These are phyloP conservation scores for Hycleus cichorii DNA, from an alignment of 1,140 invertebrate species.

Conservation along the genomic window DNA sequence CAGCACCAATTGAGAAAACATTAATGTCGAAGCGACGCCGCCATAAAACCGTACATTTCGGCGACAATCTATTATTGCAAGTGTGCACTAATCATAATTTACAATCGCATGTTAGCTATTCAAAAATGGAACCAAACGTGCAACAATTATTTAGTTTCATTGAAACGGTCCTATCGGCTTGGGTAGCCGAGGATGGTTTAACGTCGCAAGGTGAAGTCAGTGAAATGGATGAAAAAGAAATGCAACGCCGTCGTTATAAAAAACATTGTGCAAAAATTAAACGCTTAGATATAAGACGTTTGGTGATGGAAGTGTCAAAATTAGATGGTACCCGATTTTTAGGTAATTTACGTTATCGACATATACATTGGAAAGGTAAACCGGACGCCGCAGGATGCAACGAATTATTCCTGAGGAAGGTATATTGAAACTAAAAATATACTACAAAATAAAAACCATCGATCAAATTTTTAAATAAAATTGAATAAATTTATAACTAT, in stretches of 20 bases:
- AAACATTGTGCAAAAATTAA: slow-evolving; percentile 57
- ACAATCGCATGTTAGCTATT: slow-evolving; percentile 35
- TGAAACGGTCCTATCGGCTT: slow-evolving; percentile 59
- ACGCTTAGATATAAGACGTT: slow-evolving; percentile 53
- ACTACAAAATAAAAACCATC: not conserved
- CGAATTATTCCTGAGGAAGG: slow-evolving; percentile 67
- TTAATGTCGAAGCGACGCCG: slow-evolving; percentile 48
- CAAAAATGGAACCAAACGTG: slow-evolving; percentile 59
- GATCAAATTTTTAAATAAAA: too few species aligned
- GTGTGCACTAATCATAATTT: slow-evolving; percentile 52
- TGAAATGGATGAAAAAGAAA: slow-evolving; percentile 54
- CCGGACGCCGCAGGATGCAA: slow-evolving; percentile 62
- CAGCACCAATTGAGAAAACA: slow-evolving; percentile 26
- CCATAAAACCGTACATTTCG: slow-evolving; percentile 69
- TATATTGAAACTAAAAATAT: slow-evolving; percentile 34
- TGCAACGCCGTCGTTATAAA: slow-evolving; percentile 55
- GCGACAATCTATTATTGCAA: slow-evolving; percentile 59
- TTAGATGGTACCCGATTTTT: slow-evolving; percentile 53
- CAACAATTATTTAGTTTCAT: slow-evolving; percentile 70
- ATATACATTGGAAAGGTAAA: slow-evolving; percentile 63
- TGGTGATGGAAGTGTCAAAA: slow-evolving; percentile 58
- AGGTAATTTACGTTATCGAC: slow-evolving; percentile 57
- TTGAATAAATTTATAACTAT: too few species aligned
- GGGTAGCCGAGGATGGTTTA: slow-evolving; percentile 60
- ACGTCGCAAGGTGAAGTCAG: slow-evolving; percentile 57